Base-by-base conservation (phyloP, 2,797 vertebrate species). In the Anguilla marmorata region DNA sequence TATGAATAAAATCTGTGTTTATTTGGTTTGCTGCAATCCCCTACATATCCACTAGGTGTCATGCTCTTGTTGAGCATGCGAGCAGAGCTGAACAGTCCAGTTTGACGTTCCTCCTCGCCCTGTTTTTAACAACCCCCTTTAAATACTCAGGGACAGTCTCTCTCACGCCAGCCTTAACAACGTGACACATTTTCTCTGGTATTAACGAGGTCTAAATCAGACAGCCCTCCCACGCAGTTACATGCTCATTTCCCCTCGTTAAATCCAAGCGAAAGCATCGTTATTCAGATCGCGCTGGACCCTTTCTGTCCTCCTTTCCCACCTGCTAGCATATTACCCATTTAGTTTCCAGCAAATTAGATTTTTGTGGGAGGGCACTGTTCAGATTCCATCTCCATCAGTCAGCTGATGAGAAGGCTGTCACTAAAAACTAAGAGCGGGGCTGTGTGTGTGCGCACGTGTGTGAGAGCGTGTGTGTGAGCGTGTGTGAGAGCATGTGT, bases 1-100 rank as follows among this genome's bases (percentile, higher is more conserved):
- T 14, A 5, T 1, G 41, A 37, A 66, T n/a, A 37, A 37, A 76
- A 76, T 76, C 37, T 27, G n/a, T 11, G 19, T 37, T 54, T 27
- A 2, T 50, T 41, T 79, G n/a, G 1, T 21, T 85, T 27, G 2
- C 48, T 33, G 60, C 60, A 72, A 69, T 86, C n/a, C 85, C 63
- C 3, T 19, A 6, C 3, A 30, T 30, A 52, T 86, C 72, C 84
- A 88, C 45, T 45, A 86, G 88, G 45, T 85, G 84, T 80, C 69
- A 69, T n/a, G 14, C 4, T 85, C 33, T 54, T 58, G 54, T 60
- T 69, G 37, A 76, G 33, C 37, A 76, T 41, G 16, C 2, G 30
- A 41, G 14, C 19, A 4, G 14, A 41, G 30, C 74, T 16, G 3
- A 37, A 3, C 14, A 16, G 30, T 37, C 33, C 30, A 41, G 33